These are phyloP conservation scores for Pachyuromys duprasi DNA, from an alignment of 2,797 vertebrate genomes.

Conservation along the genomic window DNA sequence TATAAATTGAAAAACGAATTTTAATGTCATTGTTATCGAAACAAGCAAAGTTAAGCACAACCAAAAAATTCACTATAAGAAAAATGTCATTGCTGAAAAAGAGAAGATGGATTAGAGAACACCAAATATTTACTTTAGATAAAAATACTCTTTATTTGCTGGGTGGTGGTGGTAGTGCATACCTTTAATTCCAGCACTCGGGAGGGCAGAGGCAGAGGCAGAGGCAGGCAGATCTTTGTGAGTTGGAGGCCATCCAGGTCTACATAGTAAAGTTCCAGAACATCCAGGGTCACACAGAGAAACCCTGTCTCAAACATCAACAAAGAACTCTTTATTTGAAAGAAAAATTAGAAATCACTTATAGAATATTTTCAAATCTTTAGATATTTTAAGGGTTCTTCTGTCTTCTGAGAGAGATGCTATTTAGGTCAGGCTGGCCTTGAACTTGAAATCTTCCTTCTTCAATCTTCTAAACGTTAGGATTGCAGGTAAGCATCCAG, in stretches of 20 bases:
- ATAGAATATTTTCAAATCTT: background rate
- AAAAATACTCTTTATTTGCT: background rate
- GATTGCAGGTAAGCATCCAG: background rate
- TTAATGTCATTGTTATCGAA: slow-evolving; percentile 26
- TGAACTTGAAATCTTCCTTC: background rate
- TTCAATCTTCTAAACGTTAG: background rate
- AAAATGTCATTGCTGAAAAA: slow-evolving; percentile 22
- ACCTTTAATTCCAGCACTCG: too few species aligned
- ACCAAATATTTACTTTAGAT: slow-evolving; percentile 34
- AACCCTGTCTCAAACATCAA: too few species aligned
- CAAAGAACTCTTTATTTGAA: background rate
- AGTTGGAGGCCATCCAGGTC: too few species aligned
- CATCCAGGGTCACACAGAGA: too few species aligned
- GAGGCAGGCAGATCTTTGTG: too few species aligned
- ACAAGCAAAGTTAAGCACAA: background rate
- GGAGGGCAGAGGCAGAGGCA: too few species aligned
- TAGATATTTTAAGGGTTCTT: background rate
- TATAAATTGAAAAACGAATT: slow-evolving; percentile 44
- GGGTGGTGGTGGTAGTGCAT: too few species aligned
- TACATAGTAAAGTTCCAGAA: too few species aligned
- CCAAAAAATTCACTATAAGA: background rate
- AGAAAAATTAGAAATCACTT: slow-evolving; percentile 37
- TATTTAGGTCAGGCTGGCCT: background rate
- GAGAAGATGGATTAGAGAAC: background rate
- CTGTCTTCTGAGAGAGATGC: background rate